Base-by-base conservation (phyloP, 2,888 invertebrate genomes). In the Hyalella azteca region DNA sequence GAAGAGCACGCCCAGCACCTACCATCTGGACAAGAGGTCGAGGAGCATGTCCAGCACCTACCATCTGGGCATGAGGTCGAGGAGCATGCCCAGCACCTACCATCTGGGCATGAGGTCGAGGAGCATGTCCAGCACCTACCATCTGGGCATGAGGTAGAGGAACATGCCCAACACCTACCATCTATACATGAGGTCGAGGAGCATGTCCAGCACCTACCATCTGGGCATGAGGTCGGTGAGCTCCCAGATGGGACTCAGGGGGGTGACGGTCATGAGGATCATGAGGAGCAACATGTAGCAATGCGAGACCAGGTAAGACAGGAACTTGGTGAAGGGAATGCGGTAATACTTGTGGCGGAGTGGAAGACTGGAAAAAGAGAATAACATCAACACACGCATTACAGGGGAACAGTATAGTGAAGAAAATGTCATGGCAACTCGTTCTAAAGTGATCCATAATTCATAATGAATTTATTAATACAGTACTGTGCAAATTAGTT, bases 301-400 rank as follows among this genome's bases (percentile, higher is more conserved):
- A 89, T 99, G 99, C 9, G 98, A 98, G 36, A 98, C 98, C 86
- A 99, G 91, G 89, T 99, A 98, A 66, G 98, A 97, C 95, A 98
- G 98, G 90, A 99, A 99, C 90, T 99, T 99, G 87, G 99, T 97
- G 87, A 99, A 98, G 81, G 99, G 99, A 87, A 98, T 96, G 91
- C 97, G 96, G 91, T 97, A 95, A 90, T 95, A 97, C 89, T 94
- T 94, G 90, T 97, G 96, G 59, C 95, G 95, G 87, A 97, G 90
- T 78, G 98, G 98, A 87, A 98, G 92, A 26, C 83, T 83, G 80
- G 77, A n/a, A 36, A 32, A n/a, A 78, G 4, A 0, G 13, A 26
- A 13, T 19, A 22, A 2, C 9, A 15, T 45, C 9, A 15, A 15
- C 45, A 45, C 45, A 7, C 45, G 45, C n/a, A n/a, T n/a, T n/a